Conservation (phyloP, 2,113 vertebrate species). For the Halcyon senegalensis region DNA sequence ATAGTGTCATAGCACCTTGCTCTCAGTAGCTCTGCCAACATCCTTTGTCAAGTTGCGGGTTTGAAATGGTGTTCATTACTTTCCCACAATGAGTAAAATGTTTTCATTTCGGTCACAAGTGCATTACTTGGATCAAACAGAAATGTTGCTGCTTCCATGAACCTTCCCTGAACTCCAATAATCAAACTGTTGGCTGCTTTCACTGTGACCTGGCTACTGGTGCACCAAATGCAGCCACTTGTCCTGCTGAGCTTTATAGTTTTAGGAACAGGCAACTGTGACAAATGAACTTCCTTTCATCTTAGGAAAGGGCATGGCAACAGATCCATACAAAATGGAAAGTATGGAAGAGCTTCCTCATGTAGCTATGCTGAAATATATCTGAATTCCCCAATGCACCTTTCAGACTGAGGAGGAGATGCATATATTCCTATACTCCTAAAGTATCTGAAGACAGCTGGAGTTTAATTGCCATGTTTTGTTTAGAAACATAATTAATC, state of each 20-base stretch:
- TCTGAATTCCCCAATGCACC: neutral
- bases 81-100: constrained; percentile 86
- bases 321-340: neutral
- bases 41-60: constrained; percentile 85
- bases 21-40: constrained; percentile 81
- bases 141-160: constrained; percentile 77
- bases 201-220: constrained; percentile 60
- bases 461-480: constrained; percentile 56
- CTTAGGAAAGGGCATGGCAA: neutral
- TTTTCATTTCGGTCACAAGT: constrained; percentile 83
- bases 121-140: constrained; percentile 78
- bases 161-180: constrained; percentile 79
- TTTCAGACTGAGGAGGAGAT: neutral
- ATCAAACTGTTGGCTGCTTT: constrained; percentile 77
- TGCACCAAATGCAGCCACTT: neutral
- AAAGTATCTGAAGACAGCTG: constrained; percentile 34
- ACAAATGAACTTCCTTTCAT: constrained; percentile 24
- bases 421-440: neutral
- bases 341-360: neutral
- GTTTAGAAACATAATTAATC: constrained; percentile 73
- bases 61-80: constrained; percentile 85
- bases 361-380: neutral
- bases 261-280: neutral
- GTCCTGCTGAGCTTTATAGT: constrained; percentile 18
- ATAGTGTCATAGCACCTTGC: constrained; percentile 83